Conservation (phyloP, 1,140 invertebrate genomes). For the Zaprionus africanus region DNA sequence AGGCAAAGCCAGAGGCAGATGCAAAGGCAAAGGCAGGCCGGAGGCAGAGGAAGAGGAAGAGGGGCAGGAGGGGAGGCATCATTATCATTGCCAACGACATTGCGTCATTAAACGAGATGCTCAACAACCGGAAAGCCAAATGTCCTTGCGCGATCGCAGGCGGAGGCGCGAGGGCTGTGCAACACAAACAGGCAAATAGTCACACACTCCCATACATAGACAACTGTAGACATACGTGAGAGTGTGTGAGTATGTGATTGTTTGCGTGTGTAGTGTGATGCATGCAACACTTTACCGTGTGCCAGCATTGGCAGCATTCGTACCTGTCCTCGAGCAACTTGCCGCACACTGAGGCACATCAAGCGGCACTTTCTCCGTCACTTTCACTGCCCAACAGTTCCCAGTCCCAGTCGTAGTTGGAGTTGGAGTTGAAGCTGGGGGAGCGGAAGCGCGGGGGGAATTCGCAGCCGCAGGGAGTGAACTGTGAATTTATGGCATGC, state of each 20-base stretch:
- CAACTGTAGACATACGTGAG: not conserved
- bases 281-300: slow-evolving; percentile 33
- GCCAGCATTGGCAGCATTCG: not conserved
- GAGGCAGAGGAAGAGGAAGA: not conserved
- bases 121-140: slow-evolving; percentile 61
- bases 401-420: too few species aligned
- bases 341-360: slow-evolving; percentile 8
- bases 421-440: too few species aligned
- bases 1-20: not conserved
- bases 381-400: slow-evolving; percentile 38
- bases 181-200: slow-evolving; percentile 10
- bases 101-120: slow-evolving; percentile 58
- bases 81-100: slow-evolving; percentile 58
- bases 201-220: not conserved
- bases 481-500: slow-evolving; percentile 64
- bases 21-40: slow-evolving; percentile 1
- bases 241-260: not conserved
- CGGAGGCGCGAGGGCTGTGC: not conserved
- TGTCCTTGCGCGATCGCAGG: slow-evolving; percentile 50
- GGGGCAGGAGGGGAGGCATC: slow-evolving; percentile 28
- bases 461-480: slow-evolving; percentile 19
- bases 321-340: not conserved
- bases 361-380: slow-evolving; percentile 39
- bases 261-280: slow-evolving; percentile 10
- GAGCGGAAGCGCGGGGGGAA: too few species aligned